phyloP scores from a whole-genome alignment of 2,113 vertebrate species.

The Pseudopodoces humilis region DNA sequence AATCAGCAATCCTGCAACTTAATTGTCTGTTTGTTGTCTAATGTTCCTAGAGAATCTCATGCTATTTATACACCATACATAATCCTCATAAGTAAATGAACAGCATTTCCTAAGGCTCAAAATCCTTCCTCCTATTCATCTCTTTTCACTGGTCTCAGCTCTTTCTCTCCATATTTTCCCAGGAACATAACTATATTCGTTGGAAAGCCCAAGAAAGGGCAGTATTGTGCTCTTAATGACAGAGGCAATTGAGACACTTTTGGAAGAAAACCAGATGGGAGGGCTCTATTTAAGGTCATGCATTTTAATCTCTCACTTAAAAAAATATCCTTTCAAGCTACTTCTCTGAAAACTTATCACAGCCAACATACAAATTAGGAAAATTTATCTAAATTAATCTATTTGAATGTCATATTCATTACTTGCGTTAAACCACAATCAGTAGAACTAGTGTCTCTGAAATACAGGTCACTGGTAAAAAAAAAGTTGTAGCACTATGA shows the following conservation, averaged over 20 bases:
- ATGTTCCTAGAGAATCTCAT: constrained; percentile 39
- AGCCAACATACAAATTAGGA: constrained; percentile 35
- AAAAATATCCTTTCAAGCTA: constrained; percentile 42
- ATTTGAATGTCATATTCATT: neutral
- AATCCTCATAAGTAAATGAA: constrained; percentile 51
- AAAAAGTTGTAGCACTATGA: neutral
- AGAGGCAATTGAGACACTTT: constrained; percentile 52
- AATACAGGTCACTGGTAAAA: constrained; percentile 29
- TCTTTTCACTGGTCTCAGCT: constrained; percentile 14
- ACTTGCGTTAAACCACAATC: constrained; percentile 3
- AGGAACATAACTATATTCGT: constrained; percentile 61
- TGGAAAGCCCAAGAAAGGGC: constrained; percentile 61
- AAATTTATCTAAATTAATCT: constrained; percentile 5
- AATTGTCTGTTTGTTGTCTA: neutral
- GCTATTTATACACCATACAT: constrained; percentile 17
- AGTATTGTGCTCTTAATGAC: constrained; percentile 57
- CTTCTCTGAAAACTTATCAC: constrained; percentile 54
- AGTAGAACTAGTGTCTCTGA: neutral
- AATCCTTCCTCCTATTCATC: constrained; percentile 53
- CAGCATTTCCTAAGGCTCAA: constrained; percentile 20
- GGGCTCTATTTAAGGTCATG: constrained; percentile 50
- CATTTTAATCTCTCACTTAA: constrained; percentile 61
- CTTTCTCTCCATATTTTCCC: constrained; percentile 66
- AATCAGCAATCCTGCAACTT: neutral
- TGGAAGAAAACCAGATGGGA: constrained; percentile 63